Percentiles rank a stretch among this genome's conserved stretches.
Conservation (phyloP, 2,797 vertebrate genomes). For the Microctenopoma lineatum region DNA sequence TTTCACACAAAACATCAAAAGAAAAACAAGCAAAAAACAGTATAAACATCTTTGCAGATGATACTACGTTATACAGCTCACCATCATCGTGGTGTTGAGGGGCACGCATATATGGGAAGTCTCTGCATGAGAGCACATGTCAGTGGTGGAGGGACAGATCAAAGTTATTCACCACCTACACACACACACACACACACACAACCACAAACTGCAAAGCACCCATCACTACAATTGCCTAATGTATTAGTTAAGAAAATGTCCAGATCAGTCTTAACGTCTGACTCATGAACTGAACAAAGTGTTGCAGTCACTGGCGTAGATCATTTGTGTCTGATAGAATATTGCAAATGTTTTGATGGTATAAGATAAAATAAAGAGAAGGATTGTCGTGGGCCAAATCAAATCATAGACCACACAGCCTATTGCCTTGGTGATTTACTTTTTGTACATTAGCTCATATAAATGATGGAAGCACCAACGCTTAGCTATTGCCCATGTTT, state of each 20-base stretch:
- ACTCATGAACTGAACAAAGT: constrained; percentile 27
- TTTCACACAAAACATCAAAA: constrained; percentile 62
- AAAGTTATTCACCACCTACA: constrained; percentile 34
- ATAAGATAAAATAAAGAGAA: constrained; percentile 35
- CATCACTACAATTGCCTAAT: constrained; percentile 11
- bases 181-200: constrained; percentile 33
- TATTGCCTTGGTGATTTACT: constrained; percentile 52
- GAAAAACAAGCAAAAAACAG: constrained; percentile 30
- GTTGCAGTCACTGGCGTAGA: constrained; percentile 17
- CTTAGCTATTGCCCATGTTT: constrained; percentile 77
- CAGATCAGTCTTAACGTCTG: constrained; percentile 7
- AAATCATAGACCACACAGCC: constrained; percentile 41
- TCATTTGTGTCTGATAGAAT: constrained; percentile 21
- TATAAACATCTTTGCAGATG: constrained; percentile 52
- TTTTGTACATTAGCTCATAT: constrained; percentile 66
- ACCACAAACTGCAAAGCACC: constrained; percentile 29
- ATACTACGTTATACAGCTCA: constrained; percentile 26
- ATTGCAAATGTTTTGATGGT: constrained; percentile 46
- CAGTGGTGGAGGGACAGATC: constrained; percentile 34
- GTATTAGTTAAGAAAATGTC: constrained; percentile 31
- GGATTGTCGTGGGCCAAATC: constrained; percentile 66
- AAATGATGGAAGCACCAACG: constrained; percentile 78
- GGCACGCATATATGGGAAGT: constrained; percentile 37
- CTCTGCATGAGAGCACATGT: constrained; percentile 19
- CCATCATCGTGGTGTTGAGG: constrained; percentile 28